Conservation (phyloP, 1,140 invertebrate genomes). For the Pissodes strobi region DNA sequence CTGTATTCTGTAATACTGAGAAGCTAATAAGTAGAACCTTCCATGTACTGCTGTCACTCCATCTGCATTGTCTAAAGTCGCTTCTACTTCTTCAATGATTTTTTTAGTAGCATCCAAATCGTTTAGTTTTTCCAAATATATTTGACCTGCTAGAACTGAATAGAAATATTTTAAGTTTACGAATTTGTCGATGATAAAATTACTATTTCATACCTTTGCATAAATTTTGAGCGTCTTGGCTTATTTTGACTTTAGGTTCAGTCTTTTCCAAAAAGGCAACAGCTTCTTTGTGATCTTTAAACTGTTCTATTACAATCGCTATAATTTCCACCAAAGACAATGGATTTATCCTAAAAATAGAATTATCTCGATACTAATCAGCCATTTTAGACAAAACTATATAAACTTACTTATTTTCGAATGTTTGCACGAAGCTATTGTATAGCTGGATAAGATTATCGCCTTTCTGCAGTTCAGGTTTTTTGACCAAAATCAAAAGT, state of each 20-base stretch:
- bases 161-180: neutral
- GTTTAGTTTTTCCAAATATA: constrained; percentile 79
- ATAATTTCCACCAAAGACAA: constrained; percentile 89
- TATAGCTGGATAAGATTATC: constrained; percentile 86
- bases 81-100: constrained; percentile 89
- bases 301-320: constrained; percentile 79
- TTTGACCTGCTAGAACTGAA: constrained; percentile 77
- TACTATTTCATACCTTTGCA: constrained; percentile 65
- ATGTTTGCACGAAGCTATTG: constrained; percentile 87
- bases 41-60: constrained; percentile 93
- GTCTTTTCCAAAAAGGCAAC: constrained; percentile 85
- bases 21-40: constrained; percentile 91
- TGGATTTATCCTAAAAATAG: constrained; percentile 83
- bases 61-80: constrained; percentile 84
- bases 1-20: constrained; percentile 81
- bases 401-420: constrained; percentile 88
- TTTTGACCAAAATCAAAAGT: constrained; percentile 80
- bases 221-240: constrained; percentile 82
- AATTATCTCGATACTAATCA: constrained; percentile 12
- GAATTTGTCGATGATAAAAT: too few relatives aligned
- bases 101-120: constrained; percentile 83
- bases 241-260: constrained; percentile 85
- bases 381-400: constrained; percentile 9
- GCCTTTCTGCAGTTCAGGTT: constrained; percentile 75
- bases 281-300: constrained; percentile 78